Base-by-base conservation (phyloP, 2,797 vertebrate species). In the Danionella dracula region DNA sequence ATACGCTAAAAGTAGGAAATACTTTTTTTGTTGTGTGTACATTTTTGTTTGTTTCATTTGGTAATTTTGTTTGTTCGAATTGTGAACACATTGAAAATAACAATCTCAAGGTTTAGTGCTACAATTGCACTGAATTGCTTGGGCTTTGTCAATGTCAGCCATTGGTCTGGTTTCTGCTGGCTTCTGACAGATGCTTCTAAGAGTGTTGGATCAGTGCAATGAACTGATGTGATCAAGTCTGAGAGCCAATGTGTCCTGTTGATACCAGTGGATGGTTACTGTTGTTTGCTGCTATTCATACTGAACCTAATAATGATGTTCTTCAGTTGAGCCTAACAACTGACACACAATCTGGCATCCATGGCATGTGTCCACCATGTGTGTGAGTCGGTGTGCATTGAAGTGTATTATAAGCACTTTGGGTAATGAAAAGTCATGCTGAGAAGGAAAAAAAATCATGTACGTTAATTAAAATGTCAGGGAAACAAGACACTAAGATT, bases 251-350 rank as follows among this genome's bases (percentile, higher is more conserved):
- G 78, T 76, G 82, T 87, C 83, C 85, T 46, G 54, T 81, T 87
- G 84, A 86, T 83, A 76, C 76, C 76, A 73, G 77, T 73, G 71
- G 83, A 86, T 81, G 81, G 76, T 73, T 78, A 80, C 80, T 84
- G 56, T 80, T 79, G 76, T 84, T 80, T 78, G 71, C 77, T 38
- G 59, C 58, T 10, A 58, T 74, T 78, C 82, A 83, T 82, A 82
- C 80, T 73, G 56, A 81, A 80, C 84, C 79, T 86, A 84, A 88
- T 84, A 81, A 85, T 84, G 81, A 77, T 81, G 83, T 86, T 83
- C 82, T 88, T 85, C 83, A 83, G 75, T 49, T 64, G 15, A 15
- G 53, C 32, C 31, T 12, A 23, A 56, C 45, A 56, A 42, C 29
- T 41, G 10, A 38, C 46, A 53, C 44, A 16, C 40, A 38, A 19